phyloP scores from a whole-genome alignment of 2,113 vertebrate genomes.

The Phalacrocorax pelagicus region DNA sequence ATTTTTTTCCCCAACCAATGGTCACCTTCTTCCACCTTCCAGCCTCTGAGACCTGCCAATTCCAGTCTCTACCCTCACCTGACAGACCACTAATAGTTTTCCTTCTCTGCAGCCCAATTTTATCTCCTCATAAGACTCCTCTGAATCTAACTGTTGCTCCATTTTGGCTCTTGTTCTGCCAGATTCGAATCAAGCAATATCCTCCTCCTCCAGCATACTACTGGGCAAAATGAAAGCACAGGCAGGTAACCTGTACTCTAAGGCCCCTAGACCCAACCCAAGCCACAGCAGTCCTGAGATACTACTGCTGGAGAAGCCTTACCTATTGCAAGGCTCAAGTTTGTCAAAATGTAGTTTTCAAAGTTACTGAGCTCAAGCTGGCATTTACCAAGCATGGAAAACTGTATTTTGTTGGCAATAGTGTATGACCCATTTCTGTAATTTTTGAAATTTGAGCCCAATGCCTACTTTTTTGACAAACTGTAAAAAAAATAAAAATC shows the following conservation, averaged over 20 bases:
- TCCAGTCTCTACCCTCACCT: background rate
- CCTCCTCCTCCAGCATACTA: background rate
- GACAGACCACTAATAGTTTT: background rate
- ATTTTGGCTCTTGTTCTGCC: background rate
- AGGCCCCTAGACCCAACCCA: background rate
- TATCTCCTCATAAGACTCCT: background rate
- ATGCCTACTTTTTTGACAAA: background rate
- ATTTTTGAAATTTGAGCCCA: background rate
- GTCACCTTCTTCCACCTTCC: rapidly evolving
- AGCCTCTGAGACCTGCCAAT: background rate
- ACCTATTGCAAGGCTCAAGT: background rate
- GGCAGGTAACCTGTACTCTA: background rate
- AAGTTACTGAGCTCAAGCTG: background rate
- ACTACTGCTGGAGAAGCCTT: background rate
- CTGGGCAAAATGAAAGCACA: background rate
- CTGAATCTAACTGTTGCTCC: background rate
- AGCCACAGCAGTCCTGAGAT: background rate
- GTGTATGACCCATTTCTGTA: background rate
- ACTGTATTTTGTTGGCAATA: background rate
- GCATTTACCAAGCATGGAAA: background rate
- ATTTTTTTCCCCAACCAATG: background rate
- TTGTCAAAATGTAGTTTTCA: background rate
- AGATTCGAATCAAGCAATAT: background rate
- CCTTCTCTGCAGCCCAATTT: background rate
- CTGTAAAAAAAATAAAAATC: background rate